Evolutionary conservation across 2,888 invertebrate species (phyloP), one percentile per base, ranked within the genome.

Genomic region (Macrosiphum euphorbiae): DNA sequence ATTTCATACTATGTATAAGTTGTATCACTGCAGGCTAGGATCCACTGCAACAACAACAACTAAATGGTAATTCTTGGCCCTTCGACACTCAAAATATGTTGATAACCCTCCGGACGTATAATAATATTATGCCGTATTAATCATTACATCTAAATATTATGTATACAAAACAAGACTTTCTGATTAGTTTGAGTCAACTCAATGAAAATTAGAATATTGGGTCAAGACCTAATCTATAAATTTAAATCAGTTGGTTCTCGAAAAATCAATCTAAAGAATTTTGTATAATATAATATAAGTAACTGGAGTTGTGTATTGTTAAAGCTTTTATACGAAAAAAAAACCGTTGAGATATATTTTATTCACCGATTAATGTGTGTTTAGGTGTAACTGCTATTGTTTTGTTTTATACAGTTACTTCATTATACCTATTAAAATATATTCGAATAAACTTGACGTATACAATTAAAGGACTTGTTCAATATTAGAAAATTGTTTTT

Each of bases 11-110:
- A 67, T 67, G n/a, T n/a, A 67, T 35, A 35, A 67, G 67, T 67
- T 35, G 67, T 16, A 67, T 7, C 67, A 67, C 67, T 67, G 16
- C n/a, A 35, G 67, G 67, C 67, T 67, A 67, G 16, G n/a, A 67
- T 67, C 16, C 67, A 35, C 67, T 35, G n/a, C 7, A 20, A 67
- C 5, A 20, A 67, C n/a, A 67, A 67, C 16, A 67, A n/a, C 67
- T 67, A 67, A 35, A 67, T 35, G 35, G 35, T 67, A 67, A 67
- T 67, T 67, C 35, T 67, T 20, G n/a, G 67, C 35, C 67, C n/a
- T 67, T 67, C n/a, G 67, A 67, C 67, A 13, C 67, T 67, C 67
- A 67, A 67, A 67, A 67, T n/a, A 67, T 67, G n/a, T 67, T 67
- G 41, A 86, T 86, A 86, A 44, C 35, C 67, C n/a, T 67, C 16